These are phyloP conservation scores for Astur gentilis DNA, from an alignment of 2,113 vertebrate genomes.

Conservation along the genomic window DNA sequence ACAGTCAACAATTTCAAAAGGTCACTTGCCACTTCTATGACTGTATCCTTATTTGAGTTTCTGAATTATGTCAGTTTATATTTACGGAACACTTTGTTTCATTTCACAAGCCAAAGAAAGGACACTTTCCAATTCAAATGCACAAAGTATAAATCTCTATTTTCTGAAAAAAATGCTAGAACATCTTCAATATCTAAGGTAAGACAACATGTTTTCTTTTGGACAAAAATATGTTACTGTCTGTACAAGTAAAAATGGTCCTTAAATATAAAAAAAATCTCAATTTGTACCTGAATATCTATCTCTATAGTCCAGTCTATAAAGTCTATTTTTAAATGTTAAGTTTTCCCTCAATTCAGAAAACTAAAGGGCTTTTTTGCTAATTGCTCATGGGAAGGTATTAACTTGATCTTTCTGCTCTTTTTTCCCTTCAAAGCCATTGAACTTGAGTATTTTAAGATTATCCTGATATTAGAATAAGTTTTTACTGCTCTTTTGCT, in stretches of 20 bases:
- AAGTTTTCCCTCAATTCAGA: neutral
- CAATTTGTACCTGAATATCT: neutral
- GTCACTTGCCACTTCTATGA: neutral
- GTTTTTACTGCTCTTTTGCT: slow-evolving; percentile 41
- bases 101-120: neutral
- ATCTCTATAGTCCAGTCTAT: neutral
- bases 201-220: neutral
- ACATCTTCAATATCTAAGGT: neutral
- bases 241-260: neutral
- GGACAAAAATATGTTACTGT: neutral
- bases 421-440: neutral
- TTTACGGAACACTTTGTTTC: neutral
- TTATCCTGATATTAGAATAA: slow-evolving; percentile 3
- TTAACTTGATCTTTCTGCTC: neutral
- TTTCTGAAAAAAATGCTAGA: neutral
- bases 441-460: neutral
- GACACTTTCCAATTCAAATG: neutral
- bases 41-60: neutral
- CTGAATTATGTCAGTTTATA: neutral
- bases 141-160: neutral
- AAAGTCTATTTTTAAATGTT: neutral
- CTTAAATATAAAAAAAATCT: neutral
- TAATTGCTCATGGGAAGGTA: neutral
- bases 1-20: neutral
- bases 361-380: neutral